Evolutionary conservation across 2,113 vertebrate species (phyloP).

Genomic region (Carettochelys insculpta): DNA sequence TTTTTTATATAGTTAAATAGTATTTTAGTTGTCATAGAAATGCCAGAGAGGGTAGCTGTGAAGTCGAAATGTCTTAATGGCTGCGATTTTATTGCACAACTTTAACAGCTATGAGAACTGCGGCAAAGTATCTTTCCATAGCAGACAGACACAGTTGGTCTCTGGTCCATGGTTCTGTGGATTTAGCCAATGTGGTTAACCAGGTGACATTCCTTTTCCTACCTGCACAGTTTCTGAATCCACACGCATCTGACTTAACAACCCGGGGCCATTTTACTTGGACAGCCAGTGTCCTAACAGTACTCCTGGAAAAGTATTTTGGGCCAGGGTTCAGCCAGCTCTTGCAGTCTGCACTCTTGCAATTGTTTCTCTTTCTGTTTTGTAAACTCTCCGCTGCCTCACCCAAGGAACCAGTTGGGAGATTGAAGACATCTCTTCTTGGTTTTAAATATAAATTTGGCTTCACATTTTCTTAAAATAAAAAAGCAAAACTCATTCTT

Average conservation of each 20-base stretch:
- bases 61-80: conserved; percentile 46
- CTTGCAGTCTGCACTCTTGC: neutral
- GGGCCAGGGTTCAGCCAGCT: neutral
- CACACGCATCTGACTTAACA: neutral
- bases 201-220: neutral
- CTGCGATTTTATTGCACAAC: conserved; percentile 48
- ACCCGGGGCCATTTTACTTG: neutral
- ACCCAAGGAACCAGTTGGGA: accelerated
- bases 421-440: neutral
- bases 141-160: neutral
- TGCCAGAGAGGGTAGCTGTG: conserved; percentile 55
- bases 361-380: neutral
- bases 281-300: neutral
- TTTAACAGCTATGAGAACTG: neutral
- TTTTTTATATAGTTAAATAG: conserved; percentile 61
- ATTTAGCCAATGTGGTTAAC: neutral
- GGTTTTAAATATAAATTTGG: neutral
- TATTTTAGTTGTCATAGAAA: conserved; percentile 53
- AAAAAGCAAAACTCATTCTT: neutral
- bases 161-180: neutral
- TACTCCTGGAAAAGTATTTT: neutral
- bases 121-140: neutral
- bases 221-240: neutral
- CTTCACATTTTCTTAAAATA: neutral
- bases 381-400: neutral